These are phyloP conservation scores for Colletes latitarsis DNA, from an alignment of 1,140 invertebrate species.

Conservation along the genomic window DNA sequence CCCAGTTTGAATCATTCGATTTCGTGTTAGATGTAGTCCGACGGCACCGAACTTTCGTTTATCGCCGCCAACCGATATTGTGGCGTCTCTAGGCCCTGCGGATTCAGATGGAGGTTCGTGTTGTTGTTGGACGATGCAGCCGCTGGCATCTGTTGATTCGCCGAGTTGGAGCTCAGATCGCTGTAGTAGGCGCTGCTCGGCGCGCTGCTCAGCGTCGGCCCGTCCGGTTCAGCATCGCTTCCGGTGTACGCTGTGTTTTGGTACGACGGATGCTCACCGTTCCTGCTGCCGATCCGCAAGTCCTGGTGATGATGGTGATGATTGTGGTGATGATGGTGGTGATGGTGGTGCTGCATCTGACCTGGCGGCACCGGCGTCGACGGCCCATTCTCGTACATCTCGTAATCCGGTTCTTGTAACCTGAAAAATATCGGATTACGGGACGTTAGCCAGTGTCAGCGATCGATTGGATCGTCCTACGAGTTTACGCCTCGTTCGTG, in stretches of 20 bases:
- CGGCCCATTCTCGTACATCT: slow-evolving; percentile 81
- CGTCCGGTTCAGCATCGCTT: slow-evolving; percentile 85
- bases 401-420: slow-evolving; percentile 79
- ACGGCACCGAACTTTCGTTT: slow-evolving; percentile 84
- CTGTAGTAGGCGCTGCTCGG: slow-evolving; percentile 88
- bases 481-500: neutral
- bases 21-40: slow-evolving; percentile 83
- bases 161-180: slow-evolving; percentile 80
- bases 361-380: slow-evolving; percentile 69
- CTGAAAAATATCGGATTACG: slow-evolving; percentile 57
- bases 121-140: slow-evolving; percentile 22
- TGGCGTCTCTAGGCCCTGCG: slow-evolving; percentile 68
- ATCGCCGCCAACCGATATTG: slow-evolving; percentile 84
- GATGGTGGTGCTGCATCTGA: slow-evolving; percentile 74
- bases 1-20: neutral
- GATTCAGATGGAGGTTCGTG: slow-evolving; percentile 72
- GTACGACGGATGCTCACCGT: slow-evolving; percentile 84
- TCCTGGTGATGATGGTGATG: slow-evolving; percentile 71
- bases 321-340: slow-evolving; percentile 70
- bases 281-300: slow-evolving; percentile 74
- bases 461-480: neutral
- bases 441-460: neutral
- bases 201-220: slow-evolving; percentile 84
- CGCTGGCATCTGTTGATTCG: slow-evolving; percentile 70
- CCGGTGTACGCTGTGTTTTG: slow-evolving; percentile 87